phyloP scores from a whole-genome alignment of 2,888 invertebrate genomes.

The Mythimna lalbum region DNA sequence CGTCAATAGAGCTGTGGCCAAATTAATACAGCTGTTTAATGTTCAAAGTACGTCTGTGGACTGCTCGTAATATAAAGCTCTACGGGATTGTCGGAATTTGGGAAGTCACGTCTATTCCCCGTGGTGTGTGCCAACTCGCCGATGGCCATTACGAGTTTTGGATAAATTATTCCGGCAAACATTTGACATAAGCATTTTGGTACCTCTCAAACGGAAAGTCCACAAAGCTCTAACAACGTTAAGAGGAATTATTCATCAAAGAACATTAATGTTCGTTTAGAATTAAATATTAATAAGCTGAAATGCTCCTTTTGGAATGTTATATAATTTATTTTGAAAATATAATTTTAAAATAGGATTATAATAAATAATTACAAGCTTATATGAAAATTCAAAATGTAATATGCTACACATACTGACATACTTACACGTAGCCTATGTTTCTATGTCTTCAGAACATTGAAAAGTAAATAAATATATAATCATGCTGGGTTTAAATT shows the following conservation, averaged over 20 bases:
- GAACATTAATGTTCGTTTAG: conserved; percentile 43
- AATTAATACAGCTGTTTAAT: conserved; percentile 66
- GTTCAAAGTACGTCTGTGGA: conserved; percentile 61
- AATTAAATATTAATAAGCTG: conserved; percentile 49
- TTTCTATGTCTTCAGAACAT: not conserved
- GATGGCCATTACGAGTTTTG: conserved; percentile 68
- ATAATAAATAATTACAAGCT: conserved; percentile 1
- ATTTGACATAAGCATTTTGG: conserved; percentile 51
- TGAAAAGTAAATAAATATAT: not conserved
- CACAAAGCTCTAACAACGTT: conserved; percentile 46
- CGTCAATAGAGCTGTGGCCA: conserved; percentile 50
- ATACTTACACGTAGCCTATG: not conserved
- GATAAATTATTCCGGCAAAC: conserved; percentile 58
- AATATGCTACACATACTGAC: not conserved
- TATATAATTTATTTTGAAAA: conserved; percentile 26
- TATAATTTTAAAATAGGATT: conserved; percentile 15
- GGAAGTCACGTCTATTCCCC: conserved; percentile 70
- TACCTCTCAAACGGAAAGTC: conserved; percentile 39
- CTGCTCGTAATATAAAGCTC: conserved; percentile 63
- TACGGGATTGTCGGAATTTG: conserved; percentile 61
- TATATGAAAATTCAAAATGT: not conserved
- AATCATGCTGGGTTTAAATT: not conserved
- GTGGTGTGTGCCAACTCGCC: conserved; percentile 65
- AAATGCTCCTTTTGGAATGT: conserved; percentile 34
- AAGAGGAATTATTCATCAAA: conserved; percentile 55